These are phyloP conservation scores for Drosophila infuscata DNA, from an alignment of 2,888 invertebrate species.

Conservation along the genomic window DNA sequence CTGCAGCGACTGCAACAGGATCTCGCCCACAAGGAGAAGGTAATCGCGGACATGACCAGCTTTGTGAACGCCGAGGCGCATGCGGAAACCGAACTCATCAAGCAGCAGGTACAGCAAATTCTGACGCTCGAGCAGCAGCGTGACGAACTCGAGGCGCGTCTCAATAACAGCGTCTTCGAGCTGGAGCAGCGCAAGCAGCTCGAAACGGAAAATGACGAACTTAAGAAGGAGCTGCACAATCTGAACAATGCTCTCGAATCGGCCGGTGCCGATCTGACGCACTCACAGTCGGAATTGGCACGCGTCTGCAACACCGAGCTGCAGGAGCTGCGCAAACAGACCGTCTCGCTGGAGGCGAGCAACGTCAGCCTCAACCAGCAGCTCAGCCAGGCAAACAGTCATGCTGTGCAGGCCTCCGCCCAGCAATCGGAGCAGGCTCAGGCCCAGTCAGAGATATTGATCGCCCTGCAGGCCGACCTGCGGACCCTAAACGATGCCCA, in stretches of 20 bases:
- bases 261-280: conserved; percentile 75
- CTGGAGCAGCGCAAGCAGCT: conserved; percentile 81
- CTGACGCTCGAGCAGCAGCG: conserved; percentile 81
- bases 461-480: conserved; percentile 59
- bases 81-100: conserved; percentile 82
- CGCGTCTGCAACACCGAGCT: conserved; percentile 71
- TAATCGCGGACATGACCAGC: conserved; percentile 80
- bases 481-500: conserved; percentile 51
- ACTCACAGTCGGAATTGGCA: conserved; percentile 73
- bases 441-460: conserved; percentile 60
- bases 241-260: conserved; percentile 84
- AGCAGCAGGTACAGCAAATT: conserved; percentile 80
- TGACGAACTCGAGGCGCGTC: conserved; percentile 82
- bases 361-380: conserved; percentile 72
- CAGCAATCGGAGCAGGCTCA: conserved; percentile 77
- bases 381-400: conserved; percentile 68
- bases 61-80: conserved; percentile 82
- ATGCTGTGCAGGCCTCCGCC: conserved; percentile 74
- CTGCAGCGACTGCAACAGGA: conserved; percentile 83
- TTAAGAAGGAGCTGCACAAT: conserved; percentile 83
- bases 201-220: conserved; percentile 81
- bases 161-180: conserved; percentile 82
- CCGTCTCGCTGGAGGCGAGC: conserved; percentile 58
- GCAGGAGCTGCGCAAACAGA: conserved; percentile 72
- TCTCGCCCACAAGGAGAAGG: conserved; percentile 81